Conservation (phyloP, 2,113 vertebrate genomes). For the Haemorhous mexicanus region DNA sequence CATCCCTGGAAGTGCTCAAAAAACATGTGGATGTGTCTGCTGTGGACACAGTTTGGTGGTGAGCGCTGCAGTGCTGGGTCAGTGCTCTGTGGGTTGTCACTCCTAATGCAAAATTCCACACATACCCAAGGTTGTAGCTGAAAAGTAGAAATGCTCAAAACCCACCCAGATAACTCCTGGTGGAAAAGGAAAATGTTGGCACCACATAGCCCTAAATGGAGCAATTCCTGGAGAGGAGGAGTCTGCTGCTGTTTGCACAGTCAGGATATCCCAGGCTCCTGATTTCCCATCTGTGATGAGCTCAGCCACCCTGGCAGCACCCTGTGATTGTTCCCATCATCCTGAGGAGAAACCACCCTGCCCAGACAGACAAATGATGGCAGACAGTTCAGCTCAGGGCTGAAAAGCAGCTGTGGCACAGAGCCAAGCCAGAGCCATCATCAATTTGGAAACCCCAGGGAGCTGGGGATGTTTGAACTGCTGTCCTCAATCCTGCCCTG, state of each 20-base stretch:
- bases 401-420: neutral
- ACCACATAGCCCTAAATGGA: neutral
- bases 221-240: neutral
- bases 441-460: neutral
- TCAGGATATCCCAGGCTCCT: neutral
- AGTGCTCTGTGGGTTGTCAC: neutral
- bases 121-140: neutral
- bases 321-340: neutral
- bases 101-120: neutral
- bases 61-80: neutral
- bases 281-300: neutral
- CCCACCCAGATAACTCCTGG: neutral
- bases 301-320: neutral
- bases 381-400: neutral
- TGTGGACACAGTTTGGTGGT: neutral
- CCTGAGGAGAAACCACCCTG: neutral
- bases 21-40: fast-evolving
- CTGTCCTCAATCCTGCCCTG: neutral
- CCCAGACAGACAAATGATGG: neutral
- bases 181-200: neutral
- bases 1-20: neutral
- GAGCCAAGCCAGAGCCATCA: neutral
- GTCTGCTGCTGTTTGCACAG: neutral
- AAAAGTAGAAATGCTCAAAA: neutral
- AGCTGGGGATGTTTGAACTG: neutral